Percentiles rank a stretch among this genome's conserved stretches.
These are phyloP conservation scores for Pycnonotus jocosus DNA, from an alignment of 2,113 vertebrate species.

Conservation along the genomic window DNA sequence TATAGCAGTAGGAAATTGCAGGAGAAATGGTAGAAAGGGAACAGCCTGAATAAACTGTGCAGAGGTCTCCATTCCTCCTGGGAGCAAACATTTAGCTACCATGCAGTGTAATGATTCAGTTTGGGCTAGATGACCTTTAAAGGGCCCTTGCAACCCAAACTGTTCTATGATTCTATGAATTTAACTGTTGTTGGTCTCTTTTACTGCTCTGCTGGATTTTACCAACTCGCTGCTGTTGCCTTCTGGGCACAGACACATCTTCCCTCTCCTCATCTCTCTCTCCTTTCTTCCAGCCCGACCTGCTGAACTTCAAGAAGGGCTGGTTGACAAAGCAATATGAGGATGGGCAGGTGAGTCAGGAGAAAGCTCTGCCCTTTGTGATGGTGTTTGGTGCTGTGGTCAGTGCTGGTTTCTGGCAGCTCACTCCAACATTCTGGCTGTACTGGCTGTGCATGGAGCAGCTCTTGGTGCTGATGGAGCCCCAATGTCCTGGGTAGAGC, in stretches of 20 bases:
- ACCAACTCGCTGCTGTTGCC: neutral
- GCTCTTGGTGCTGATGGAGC: fast-evolving
- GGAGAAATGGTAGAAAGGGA: neutral
- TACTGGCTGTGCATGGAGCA: fast-evolving
- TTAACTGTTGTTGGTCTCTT: neutral
- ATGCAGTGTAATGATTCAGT: fast-evolving
- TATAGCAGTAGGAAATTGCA: neutral
- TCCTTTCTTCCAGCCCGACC: constrained; percentile 81
- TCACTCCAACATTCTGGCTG: neutral
- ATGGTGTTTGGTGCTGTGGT: neutral
- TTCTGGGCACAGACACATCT: fast-evolving
- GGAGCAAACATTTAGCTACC: neutral
- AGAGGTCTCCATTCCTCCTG: neutral
- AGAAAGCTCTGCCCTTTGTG: fast-evolving
- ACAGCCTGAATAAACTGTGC: neutral
- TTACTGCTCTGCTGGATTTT: neutral
- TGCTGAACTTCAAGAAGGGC: constrained; percentile 98
- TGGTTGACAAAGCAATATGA: constrained; percentile 98
- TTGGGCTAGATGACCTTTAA: neutral
- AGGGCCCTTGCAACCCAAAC: neutral
- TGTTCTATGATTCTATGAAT: neutral
- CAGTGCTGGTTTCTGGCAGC: neutral
- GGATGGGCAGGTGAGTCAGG: constrained; percentile 85
- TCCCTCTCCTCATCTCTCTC: neutral
- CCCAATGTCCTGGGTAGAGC: neutral